Evolutionary conservation across 2,888 invertebrate species (phyloP).

Genomic region (Exephanes ischioxanthus): DNA sequence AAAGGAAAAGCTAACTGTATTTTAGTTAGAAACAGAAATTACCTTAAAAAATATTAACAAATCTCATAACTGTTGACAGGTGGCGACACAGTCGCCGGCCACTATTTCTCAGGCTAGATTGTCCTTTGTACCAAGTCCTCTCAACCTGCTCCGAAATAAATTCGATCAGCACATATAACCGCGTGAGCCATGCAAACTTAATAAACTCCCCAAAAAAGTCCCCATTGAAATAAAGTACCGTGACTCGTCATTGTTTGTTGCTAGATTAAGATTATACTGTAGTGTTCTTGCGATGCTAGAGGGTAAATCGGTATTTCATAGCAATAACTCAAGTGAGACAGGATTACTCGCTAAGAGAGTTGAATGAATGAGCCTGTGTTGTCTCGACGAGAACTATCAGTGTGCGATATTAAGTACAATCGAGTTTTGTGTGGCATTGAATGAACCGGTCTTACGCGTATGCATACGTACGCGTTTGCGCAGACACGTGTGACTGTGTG

Average conservation of each 20-base stretch:
- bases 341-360: constrained; percentile 45
- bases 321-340: constrained; percentile 52
- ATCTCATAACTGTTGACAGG: background rate
- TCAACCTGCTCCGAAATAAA: background rate
- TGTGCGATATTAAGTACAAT: constrained; percentile 53
- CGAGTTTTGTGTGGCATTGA: constrained; percentile 61
- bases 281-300: constrained; percentile 12
- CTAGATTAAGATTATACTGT: constrained; percentile 34
- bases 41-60: background rate
- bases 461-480: constrained; percentile 45
- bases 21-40: no score
- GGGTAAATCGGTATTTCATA: constrained; percentile 47
- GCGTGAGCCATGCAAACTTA: background rate
- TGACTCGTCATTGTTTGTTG: constrained; percentile 49
- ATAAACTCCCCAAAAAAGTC: background rate
- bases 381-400: constrained; percentile 34
- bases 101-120: no score
- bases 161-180: background rate
- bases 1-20: no score
- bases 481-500: constrained; percentile 24
- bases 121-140: no score
- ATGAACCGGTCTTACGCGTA: constrained; percentile 57
- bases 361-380: constrained; percentile 66
- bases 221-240: background rate
- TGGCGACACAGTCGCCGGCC: no score